Base-by-base conservation (phyloP, 2,888 invertebrate genomes). In the Nomada ruficornis region DNA sequence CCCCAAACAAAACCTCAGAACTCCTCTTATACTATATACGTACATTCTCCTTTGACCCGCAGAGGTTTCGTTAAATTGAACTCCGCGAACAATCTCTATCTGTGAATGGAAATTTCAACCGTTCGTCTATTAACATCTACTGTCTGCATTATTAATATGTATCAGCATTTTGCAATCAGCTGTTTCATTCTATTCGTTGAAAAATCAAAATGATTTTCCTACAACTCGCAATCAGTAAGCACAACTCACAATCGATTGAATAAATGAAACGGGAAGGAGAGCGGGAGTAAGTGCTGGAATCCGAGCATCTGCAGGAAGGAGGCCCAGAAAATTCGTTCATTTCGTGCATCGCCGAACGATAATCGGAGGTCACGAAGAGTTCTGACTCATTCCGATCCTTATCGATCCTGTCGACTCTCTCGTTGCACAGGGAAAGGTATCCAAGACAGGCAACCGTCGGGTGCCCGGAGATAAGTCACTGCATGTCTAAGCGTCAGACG, bases 401-500 rank as follows among this genome's bases (percentile, higher is more conserved):
- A 88, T 89, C 88, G 86, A 68, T 70, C 80, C 81, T 79, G 84
- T 79, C 88, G 78, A 80, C 80, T 89, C 86, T 83, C 87, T 69
- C 81, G 84, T 67, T 85, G 82, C 88, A 86, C 83, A 72, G 75
- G 70, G 65, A 82, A 85, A 83, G 84, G 77, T 83, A 86, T 84
- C 85, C 83, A 82, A 83, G 88, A 85, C 84, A 83, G 84, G 85
- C 86, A 88, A 88, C 82, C 84, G 86, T 85, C 83, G 86, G 86
- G 70, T 80, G 82, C 81, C 76, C 86, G 86, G 84, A 89, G 89
- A 89, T 89, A 90, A 91, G 90, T 90, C 90, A 86, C 87, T 87
- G 89, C 87, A 89, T 89, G 88, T 89, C 90, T 90, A 90, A 90
- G 89, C 87, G 85, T 82, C 84, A 81, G 74, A 64, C 87, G 89